Percentiles rank a stretch among this genome's conserved stretches.
These are phyloP conservation scores for Nomada ruficornis DNA, from an alignment of 2,888 invertebrate species.

Conservation along the genomic window DNA sequence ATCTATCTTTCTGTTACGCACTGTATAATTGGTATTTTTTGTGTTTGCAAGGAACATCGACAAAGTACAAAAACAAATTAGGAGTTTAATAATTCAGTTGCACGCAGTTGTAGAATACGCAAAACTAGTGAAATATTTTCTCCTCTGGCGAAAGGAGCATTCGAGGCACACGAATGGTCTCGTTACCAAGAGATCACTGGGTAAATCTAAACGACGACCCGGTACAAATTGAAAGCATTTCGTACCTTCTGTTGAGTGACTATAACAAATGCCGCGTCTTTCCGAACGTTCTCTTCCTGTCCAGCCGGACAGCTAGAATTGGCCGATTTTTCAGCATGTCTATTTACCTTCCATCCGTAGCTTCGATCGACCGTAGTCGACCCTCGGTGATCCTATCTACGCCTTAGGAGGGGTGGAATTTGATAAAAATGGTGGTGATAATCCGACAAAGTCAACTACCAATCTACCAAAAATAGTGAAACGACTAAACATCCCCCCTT, in stretches of 20 bases:
- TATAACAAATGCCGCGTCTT: constrained; percentile 54
- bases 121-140: neutral
- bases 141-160: neutral
- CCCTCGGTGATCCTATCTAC: constrained; percentile 40
- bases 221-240: constrained; percentile 75
- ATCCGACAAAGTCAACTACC: neutral
- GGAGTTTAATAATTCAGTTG: too few relatives aligned
- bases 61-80: too few relatives aligned
- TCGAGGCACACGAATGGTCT: constrained; percentile 10
- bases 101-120: too few relatives aligned
- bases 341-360: constrained; percentile 65
- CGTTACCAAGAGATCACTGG: constrained; percentile 25
- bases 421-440: constrained; percentile 59
- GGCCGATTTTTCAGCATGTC: constrained; percentile 69
- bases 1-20: too few relatives aligned
- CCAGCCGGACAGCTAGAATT: constrained; percentile 53
- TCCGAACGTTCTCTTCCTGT: constrained; percentile 33
- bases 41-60: neutral
- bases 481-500: neutral
- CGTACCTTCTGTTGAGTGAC: constrained; percentile 54
- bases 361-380: constrained; percentile 39
- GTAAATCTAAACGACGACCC: constrained; percentile 44
- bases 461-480: neutral
- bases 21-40: neutral
- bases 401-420: constrained; percentile 50